Evolutionary conservation across 1,140 invertebrate genomes (phyloP).

Genomic region (Hyles vespertilio): DNA sequence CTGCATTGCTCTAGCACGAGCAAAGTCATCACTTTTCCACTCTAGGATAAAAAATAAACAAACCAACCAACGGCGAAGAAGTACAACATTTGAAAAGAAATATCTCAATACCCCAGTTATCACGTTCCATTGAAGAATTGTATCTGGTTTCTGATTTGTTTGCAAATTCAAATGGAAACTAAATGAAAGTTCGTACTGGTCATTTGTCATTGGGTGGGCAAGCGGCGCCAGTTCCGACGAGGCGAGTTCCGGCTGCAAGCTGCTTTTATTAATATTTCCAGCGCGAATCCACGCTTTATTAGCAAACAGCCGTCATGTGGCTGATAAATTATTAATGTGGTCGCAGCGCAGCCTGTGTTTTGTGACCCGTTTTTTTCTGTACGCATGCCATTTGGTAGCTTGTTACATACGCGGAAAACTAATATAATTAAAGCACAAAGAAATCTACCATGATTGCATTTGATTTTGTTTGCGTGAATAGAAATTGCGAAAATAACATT

Average conservation of each 20-base stretch:
- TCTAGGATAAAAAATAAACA: no score
- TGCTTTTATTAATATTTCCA: constrained; percentile 75
- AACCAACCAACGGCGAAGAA: no score
- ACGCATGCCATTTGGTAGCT: neutral
- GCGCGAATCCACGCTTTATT: constrained; percentile 70
- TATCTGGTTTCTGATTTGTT: constrained; percentile 13
- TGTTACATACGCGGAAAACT: neutral
- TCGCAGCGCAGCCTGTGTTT: constrained; percentile 59
- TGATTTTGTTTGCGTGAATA: no score
- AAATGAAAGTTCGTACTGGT: constrained; percentile 62
- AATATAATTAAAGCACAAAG: no score
- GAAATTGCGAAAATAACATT: no score
- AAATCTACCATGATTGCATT: no score
- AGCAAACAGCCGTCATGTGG: constrained; percentile 71
- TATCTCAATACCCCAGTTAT: neutral
- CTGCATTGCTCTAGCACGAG: no score
- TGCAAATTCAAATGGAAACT: constrained; percentile 65
- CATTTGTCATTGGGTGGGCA: constrained; percentile 61
- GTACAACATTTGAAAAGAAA: neutral
- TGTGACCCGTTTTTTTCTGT: constrained; percentile 52
- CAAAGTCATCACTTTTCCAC: no score
- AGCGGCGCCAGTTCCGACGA: constrained; percentile 32
- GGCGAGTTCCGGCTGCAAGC: constrained; percentile 57
- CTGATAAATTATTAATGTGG: constrained; percentile 75
- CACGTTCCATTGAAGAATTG: neutral